Conservation (phyloP, 2,797 vertebrate genomes). For the Hydrolagus colliei region DNA sequence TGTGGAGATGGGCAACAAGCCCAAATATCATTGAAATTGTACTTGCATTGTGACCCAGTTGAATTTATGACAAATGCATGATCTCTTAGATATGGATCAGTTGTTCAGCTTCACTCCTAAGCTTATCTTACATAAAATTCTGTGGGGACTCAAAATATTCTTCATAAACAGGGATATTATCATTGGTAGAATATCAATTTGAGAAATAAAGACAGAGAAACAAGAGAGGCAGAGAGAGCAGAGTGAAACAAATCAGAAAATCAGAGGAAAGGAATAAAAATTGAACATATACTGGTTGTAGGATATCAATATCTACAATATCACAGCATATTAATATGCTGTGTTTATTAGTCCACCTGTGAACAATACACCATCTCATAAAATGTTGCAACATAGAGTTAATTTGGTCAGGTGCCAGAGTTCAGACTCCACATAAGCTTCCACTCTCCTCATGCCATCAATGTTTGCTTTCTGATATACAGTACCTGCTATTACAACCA, state of each 20-base stretch:
- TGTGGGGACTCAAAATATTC: not conserved
- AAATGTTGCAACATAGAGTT: no score
- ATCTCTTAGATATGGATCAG: slow-evolving; percentile 22
- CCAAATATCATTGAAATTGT: not conserved
- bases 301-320: no score
- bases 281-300: no score
- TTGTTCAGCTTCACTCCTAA: slow-evolving; percentile 12
- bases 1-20: not conserved
- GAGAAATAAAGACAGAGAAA: not conserved
- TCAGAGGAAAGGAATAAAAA: not conserved
- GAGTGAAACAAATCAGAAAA: not conserved
- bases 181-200: not conserved
- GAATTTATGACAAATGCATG: slow-evolving; percentile 4
- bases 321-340: no score
- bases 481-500: no score
- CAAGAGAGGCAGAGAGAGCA: not conserved
- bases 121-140: slow-evolving; percentile 16
- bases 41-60: no score
- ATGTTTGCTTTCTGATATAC: no score
- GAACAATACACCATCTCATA: no score
- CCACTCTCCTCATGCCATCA: no score
- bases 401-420: no score
- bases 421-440: no score
- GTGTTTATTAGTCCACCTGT: no score
- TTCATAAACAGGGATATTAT: slow-evolving; percentile 1